Evolutionary conservation across 2,113 vertebrate species (phyloP), one percentile per base, ranked within the genome.

Genomic region (Ptilorrhoa leucosticta): DNA sequence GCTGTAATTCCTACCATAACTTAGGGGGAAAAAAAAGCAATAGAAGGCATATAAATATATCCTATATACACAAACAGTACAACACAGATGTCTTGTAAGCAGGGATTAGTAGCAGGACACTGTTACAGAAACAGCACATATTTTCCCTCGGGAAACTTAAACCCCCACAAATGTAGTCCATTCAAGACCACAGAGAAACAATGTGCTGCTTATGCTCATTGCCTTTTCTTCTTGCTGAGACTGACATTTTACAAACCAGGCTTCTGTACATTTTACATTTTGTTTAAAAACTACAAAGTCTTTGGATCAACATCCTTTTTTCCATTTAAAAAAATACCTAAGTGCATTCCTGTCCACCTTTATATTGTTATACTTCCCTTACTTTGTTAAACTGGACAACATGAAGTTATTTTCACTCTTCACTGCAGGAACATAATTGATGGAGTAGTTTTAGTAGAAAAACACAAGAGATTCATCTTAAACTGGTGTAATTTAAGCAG

Each of bases 81-180:
- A 84, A 57, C 54, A 72, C 70, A 90, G 44, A 68, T 80, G 71
- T 51, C 51, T 90, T 60, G 47, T 83, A 92, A 93, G 60, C 65
- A 53, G 60, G 79, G 82, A 93, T 97, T 94, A 92, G 47, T 48
- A 75, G 47, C 51, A 79, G 48, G 76, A 83, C 37, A n/a, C 30
- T 83, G 39, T 83, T 86, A 75, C 11, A 90, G 72, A 80, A 88
- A 77, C 47, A 66, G 63, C 40, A 82, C 39, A n/a, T 90, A 63
- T 83, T 90, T 94, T 93, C 96, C 69, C 92, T 73, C 45, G 83
- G 56, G 87, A 88, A 92, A 92, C 11, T 45, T 83, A 51, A 90
- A 83, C 18, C 37, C 27, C 33, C 19, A 58, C 20, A 70, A 86
- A 93, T 75, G 37, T 39, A 71, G 47, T 61, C 78, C 39, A 28